These are phyloP conservation scores for Nettapus auritus DNA, from an alignment of 2,113 vertebrate species.

Conservation along the genomic window DNA sequence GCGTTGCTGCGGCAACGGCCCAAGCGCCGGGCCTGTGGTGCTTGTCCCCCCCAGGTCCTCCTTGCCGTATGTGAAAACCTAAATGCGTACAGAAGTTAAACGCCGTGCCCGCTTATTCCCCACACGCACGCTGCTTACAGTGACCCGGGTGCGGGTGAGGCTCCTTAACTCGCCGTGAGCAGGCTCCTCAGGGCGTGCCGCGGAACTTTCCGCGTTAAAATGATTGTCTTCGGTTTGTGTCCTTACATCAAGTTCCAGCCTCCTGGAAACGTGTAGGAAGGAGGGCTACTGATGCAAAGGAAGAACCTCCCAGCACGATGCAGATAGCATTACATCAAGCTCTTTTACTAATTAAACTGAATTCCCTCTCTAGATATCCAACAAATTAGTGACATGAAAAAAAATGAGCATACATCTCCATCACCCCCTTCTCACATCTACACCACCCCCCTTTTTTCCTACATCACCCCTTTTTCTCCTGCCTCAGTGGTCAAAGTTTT, in stretches of 20 bases:
- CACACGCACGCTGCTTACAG: fast-evolving
- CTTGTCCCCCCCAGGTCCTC: no score
- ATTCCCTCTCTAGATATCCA: background rate
- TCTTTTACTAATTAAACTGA: background rate
- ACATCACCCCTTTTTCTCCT: background rate
- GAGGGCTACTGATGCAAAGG: background rate
- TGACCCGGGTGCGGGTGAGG: fast-evolving
- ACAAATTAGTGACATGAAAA: background rate
- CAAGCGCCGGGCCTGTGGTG: constrained; percentile 20
- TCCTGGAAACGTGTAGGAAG: background rate
- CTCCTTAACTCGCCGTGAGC: background rate
- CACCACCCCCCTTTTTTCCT: background rate
- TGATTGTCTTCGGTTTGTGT: no score
- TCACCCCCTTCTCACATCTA: background rate
- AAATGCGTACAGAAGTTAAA: no score
- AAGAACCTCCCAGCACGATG: background rate
- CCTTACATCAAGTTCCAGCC: background rate
- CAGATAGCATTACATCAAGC: background rate
- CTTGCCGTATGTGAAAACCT: no score
- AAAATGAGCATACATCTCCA: background rate
- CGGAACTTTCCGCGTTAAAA: background rate
- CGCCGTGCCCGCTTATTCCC: background rate
- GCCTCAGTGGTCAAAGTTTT: background rate
- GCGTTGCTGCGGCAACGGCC: constrained; percentile 56
- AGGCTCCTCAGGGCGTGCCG: no score